Evolutionary conservation across 2,113 vertebrate species (phyloP).

Genomic region (Isichthys henryi): DNA sequence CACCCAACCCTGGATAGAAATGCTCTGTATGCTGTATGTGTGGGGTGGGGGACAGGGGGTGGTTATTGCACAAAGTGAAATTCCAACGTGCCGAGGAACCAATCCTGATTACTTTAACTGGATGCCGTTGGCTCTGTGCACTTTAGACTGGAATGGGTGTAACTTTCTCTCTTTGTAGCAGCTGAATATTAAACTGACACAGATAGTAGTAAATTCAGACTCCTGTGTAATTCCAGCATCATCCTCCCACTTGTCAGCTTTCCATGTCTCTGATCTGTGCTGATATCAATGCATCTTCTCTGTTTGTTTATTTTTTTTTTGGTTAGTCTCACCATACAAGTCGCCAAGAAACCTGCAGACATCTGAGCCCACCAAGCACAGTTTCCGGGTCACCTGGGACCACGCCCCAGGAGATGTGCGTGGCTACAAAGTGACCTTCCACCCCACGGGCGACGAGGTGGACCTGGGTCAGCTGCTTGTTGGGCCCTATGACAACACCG

Average conservation of each 20-base stretch:
- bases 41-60: background rate
- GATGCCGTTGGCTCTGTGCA: background rate
- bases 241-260: background rate
- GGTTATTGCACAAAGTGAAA: background rate
- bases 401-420: conserved; percentile 81
- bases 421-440: conserved; percentile 90
- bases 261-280: background rate
- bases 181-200: background rate
- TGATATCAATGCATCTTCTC: conserved; percentile 4
- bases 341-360: conserved; percentile 88
- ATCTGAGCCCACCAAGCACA: conserved; percentile 86
- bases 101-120: background rate
- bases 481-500: conserved; percentile 90
- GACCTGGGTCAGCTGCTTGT: conserved; percentile 77
- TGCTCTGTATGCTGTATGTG: background rate
- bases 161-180: background rate
- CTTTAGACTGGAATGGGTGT: background rate
- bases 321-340: conserved; percentile 80
- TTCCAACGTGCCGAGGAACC: background rate
- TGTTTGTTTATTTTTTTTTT: background rate
- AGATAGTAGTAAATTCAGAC: background rate
- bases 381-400: conserved; percentile 95
- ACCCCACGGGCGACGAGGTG: conserved; percentile 69
- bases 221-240: background rate
- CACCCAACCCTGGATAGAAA: background rate